Conservation (phyloP, 2,888 invertebrate genomes). For the Darwinula stevensoni region DNA sequence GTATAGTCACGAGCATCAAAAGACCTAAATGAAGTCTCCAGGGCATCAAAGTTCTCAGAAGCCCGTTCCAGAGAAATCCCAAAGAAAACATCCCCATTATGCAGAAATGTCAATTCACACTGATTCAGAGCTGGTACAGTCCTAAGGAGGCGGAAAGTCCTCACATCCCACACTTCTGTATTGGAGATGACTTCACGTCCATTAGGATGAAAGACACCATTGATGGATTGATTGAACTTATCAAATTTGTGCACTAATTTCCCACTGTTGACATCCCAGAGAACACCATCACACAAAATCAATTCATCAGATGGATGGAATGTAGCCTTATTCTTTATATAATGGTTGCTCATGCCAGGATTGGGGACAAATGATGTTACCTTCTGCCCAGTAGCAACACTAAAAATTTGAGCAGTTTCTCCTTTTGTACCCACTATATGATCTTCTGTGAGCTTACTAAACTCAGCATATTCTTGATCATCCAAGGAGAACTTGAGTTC, state of each 20-base stretch:
- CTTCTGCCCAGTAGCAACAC: slow-evolving; percentile 44
- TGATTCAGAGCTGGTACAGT: slow-evolving; percentile 82
- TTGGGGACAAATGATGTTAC: slow-evolving; percentile 41
- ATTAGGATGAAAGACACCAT: slow-evolving; percentile 86
- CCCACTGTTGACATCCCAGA: slow-evolving; percentile 63
- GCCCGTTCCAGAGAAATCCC: slow-evolving; percentile 49
- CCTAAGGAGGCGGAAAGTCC: slow-evolving; percentile 72
- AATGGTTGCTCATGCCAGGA: slow-evolving; percentile 44
- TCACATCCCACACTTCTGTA: slow-evolving; percentile 91
- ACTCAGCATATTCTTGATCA: slow-evolving; percentile 45
- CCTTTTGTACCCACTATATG: slow-evolving; percentile 62
- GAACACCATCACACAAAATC: slow-evolving; percentile 75
- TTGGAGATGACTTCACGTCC: slow-evolving; percentile 88
- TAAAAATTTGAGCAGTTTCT: slow-evolving; percentile 59
- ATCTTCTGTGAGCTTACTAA: slow-evolving; percentile 28
- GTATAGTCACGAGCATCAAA: slow-evolving; percentile 79
- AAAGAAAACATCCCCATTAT: slow-evolving; percentile 57
- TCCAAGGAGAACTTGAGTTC: slow-evolving; percentile 33
- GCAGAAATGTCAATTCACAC: slow-evolving; percentile 63
- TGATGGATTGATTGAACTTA: slow-evolving; percentile 76
- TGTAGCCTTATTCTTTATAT: slow-evolving; percentile 72
- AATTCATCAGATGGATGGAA: slow-evolving; percentile 80
- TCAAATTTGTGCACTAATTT: slow-evolving; percentile 87
- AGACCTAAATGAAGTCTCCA: slow-evolving; percentile 76
- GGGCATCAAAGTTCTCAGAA: slow-evolving; percentile 28